phyloP scores from a whole-genome alignment of 1,140 invertebrate genomes.

The Psix sp. region DNA sequence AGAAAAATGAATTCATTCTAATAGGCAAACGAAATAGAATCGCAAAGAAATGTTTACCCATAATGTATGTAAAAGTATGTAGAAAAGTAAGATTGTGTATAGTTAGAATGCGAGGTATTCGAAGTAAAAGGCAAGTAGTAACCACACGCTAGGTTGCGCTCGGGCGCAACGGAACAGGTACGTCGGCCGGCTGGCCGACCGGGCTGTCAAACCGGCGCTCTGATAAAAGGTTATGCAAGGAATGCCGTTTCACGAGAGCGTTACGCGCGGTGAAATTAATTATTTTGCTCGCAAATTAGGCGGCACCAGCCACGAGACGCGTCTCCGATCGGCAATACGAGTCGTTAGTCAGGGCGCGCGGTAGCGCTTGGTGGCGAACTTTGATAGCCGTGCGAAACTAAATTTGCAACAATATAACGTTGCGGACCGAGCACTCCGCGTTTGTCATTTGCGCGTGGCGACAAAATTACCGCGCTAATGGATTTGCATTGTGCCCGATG shows the following conservation, averaged over 20 bases:
- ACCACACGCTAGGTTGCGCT: slow-evolving; percentile 43
- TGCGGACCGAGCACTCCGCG: neutral
- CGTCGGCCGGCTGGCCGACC: slow-evolving; percentile 49
- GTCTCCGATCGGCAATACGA: slow-evolving; percentile 47
- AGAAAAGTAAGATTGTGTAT: slow-evolving; percentile 61
- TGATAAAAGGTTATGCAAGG: slow-evolving; percentile 67
- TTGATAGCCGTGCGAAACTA: slow-evolving; percentile 11
- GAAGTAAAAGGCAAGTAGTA: slow-evolving; percentile 63
- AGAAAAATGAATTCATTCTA: slow-evolving; percentile 3
- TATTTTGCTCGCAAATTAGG: slow-evolving; percentile 63
- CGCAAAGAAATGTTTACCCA: slow-evolving; percentile 4
- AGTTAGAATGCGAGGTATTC: slow-evolving; percentile 63
- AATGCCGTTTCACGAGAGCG: slow-evolving; percentile 64
- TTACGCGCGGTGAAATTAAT: slow-evolving; percentile 64
- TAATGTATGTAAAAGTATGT: slow-evolving; percentile 35
- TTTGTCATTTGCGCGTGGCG: neutral
- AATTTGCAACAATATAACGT: neutral
- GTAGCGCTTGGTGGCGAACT: slow-evolving; percentile 20
- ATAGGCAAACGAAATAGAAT: slow-evolving; percentile 19
- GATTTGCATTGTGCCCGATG: neutral
- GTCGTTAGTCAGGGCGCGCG: slow-evolving; percentile 33
- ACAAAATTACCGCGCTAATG: slow-evolving; percentile 5
- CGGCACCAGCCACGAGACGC: slow-evolving; percentile 45
- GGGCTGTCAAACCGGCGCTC: slow-evolving; percentile 60
- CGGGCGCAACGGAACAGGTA: slow-evolving; percentile 52